Conservation (phyloP, 64 coral and sea anemone genomes). For the Astreopora myriophthalma region DNA sequence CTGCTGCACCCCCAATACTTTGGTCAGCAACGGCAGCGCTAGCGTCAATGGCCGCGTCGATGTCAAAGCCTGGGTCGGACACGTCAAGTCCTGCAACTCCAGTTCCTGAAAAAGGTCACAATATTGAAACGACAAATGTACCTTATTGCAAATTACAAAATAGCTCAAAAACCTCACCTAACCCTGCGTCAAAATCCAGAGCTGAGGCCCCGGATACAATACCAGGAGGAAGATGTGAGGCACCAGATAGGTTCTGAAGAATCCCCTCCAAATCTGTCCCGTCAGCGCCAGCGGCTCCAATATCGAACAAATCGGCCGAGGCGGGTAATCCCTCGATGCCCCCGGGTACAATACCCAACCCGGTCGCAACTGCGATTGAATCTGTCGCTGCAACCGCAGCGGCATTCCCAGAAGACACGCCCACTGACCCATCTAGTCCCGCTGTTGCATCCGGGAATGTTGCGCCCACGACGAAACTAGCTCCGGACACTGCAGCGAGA, state of each 20-base stretch:
- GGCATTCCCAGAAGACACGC: constrained; percentile 15
- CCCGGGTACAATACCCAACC: constrained; percentile 14
- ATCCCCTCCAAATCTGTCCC: constrained; percentile 81
- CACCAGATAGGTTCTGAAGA: constrained; percentile 84
- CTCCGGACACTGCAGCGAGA: neutral
- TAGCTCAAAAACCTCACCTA: constrained; percentile 41
- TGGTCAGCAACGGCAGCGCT: constrained; percentile 67
- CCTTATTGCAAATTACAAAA: neutral
- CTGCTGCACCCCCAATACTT: constrained; percentile 72
- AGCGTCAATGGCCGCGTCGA: constrained; percentile 88
- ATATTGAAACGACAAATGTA: neutral
- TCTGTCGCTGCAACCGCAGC: constrained; percentile 2
- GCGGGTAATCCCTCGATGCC: constrained; percentile 44
- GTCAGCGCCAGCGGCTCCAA: constrained; percentile 30
- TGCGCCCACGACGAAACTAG: constrained; percentile 35
- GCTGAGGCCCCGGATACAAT: constrained; percentile 72
- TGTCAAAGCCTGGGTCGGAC: constrained; percentile 77
- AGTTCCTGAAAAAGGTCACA: neutral
- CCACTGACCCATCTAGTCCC: constrained; percentile 29
- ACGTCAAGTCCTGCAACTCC: constrained; percentile 71
- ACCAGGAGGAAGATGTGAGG: constrained; percentile 77
- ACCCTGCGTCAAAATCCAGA: constrained; percentile 82
- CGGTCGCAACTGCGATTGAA: constrained; percentile 35
- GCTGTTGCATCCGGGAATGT: constrained; percentile 46
- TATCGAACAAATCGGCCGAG: constrained; percentile 61